Evolutionary conservation across 2,888 invertebrate genomes (phyloP).

Genomic region (Rugalucina vietnamica): DNA sequence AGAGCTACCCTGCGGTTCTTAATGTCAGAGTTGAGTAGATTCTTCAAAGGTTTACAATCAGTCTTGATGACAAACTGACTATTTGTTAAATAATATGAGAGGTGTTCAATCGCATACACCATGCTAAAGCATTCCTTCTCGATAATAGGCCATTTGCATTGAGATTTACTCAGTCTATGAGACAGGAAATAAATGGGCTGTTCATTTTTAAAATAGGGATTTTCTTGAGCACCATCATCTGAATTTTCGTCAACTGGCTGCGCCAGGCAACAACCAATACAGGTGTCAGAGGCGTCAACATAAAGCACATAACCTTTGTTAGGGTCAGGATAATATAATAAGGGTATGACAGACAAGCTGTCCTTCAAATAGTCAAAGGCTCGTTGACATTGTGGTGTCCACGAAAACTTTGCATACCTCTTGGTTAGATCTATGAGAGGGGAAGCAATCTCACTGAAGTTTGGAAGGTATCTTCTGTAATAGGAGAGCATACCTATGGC

Average conservation of each 20-base stretch:
- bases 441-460: conserved; percentile 39
- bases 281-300: conserved; percentile 21
- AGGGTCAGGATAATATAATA: conserved; percentile 7
- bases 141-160: conserved; percentile 6
- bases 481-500: conserved; percentile 23
- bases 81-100: not conserved
- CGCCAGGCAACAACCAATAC: conserved; percentile 19
- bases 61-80: conserved; percentile 16
- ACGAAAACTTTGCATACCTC: conserved; percentile 17
- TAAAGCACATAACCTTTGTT: conserved; percentile 1
- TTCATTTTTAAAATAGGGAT: conserved; percentile 1
- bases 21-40: conserved; percentile 43
- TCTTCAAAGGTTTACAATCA: conserved; percentile 41
- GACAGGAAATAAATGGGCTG: conserved; percentile 6
- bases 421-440: conserved; percentile 32
- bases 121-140: conserved; percentile 25
- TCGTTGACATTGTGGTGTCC: conserved; percentile 18
- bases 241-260: not conserved
- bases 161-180: not conserved
- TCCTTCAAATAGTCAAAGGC: conserved; percentile 25
- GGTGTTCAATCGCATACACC: conserved; percentile 9
- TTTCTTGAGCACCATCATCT: not conserved
- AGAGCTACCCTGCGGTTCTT: conserved; percentile 42
- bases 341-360: not conserved
- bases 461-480: conserved; percentile 43